Evolutionary conservation across 2,888 invertebrate genomes (phyloP), one percentile per base, ranked within the genome.

Genomic region (Macrosoma leucophasiata): DNA sequence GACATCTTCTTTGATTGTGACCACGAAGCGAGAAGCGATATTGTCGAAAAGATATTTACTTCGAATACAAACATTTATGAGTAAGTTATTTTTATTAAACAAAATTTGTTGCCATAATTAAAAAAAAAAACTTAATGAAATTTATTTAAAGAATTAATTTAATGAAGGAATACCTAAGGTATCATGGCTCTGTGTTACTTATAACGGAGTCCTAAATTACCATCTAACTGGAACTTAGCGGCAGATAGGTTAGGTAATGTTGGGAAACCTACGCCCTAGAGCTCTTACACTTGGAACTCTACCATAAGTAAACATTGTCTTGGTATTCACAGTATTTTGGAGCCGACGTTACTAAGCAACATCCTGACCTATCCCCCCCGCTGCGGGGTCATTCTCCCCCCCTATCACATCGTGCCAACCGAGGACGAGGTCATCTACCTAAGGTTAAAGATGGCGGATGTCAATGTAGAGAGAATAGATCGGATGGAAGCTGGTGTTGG

Each of bases 1-100:
- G 66, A 68, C 0, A 57, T 78, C 0, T 74, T 75, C 38, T 77
- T 78, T 27, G 77, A 78, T 18, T 82, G 82, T 22, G 70, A 76
- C 11, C 54, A 60, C 1, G 74, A 77, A 0, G 55, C 77, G 33
- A 69, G 68, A 0, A 58, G 68, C 0, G 75, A 79, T 29, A 59
- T 79, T 0, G 37, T 75, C 3, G 75, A 78, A 23, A 70, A 73
- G 28, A 42, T 81, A 1, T 50, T 78, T 1, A 67, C 71, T 2
- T 63, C 74, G 0, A 75, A 73, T 34, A 57, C 60, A 2, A 67
- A 71, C 11, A 66, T 63, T 35, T 71, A 74, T 10, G 71, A 74
- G 78, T 79, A 45, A 67, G 75, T 62, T 27, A 11, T 13, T 1
- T n/a, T n/a, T n/a, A n/a, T n/a, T n/a, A n/a, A n/a, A n/a, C n/a